These are phyloP conservation scores for Augiades crinisus DNA, from an alignment of 2,888 invertebrate species.

Conservation along the genomic window DNA sequence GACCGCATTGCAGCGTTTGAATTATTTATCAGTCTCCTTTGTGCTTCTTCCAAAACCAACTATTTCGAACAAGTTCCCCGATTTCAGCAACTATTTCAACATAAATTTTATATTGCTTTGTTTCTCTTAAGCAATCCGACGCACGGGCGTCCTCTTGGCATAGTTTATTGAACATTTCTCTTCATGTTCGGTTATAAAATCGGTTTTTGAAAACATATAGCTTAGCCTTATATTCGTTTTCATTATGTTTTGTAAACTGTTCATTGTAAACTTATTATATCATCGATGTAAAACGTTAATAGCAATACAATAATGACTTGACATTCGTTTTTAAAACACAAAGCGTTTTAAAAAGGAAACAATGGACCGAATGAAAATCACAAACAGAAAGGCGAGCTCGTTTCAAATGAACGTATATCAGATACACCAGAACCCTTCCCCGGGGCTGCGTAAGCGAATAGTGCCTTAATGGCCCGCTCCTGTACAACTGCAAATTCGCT, in stretches of 20 bases:
- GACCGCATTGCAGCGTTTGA: constrained; percentile 74
- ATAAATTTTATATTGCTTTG: constrained; percentile 26
- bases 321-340: no score
- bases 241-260: no score
- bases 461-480: constrained; percentile 1
- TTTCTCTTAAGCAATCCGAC: constrained; percentile 20
- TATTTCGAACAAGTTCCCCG: constrained; percentile 32
- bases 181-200: constrained; percentile 7
- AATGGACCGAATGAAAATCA: constrained; percentile 15
- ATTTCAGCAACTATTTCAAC: constrained; percentile 31
- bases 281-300: neutral
- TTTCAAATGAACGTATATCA: constrained; percentile 21
- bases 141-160: constrained; percentile 16
- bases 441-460: constrained; percentile 12
- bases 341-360: constrained; percentile 3
- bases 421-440: constrained; percentile 11
- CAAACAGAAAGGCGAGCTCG: constrained; percentile 20
- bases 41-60: constrained; percentile 53
- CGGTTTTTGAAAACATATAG: no score
- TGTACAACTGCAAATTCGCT: constrained; percentile 16
- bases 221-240: no score
- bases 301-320: no score
- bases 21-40: constrained; percentile 73
- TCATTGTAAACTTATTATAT: no score
- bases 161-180: constrained; percentile 17